These are phyloP conservation scores for Melanostigma gelatinosum DNA, from an alignment of 2,113 vertebrate genomes.

Conservation along the genomic window DNA sequence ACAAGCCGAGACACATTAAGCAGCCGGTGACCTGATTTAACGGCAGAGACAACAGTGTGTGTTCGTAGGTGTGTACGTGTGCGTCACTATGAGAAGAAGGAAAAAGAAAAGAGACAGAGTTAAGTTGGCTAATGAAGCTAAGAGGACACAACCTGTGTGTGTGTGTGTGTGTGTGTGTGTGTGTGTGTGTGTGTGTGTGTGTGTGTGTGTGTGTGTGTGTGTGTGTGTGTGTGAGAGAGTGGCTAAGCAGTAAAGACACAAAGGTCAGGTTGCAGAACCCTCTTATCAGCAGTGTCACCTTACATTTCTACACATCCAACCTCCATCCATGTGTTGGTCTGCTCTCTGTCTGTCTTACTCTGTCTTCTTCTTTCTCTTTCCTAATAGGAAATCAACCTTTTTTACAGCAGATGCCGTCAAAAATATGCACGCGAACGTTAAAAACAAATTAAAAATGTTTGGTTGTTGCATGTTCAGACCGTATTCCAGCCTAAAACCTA, in stretches of 20 bases:
- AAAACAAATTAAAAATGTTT: not conserved
- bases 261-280: slow-evolving; percentile 18
- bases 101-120: slow-evolving; percentile 7
- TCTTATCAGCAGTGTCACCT: slow-evolving; percentile 35
- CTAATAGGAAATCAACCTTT: not conserved
- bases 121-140: slow-evolving; percentile 45
- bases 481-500: too few relatives aligned
- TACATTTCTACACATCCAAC: slow-evolving; percentile 12
- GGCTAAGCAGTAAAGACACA: slow-evolving; percentile 6
- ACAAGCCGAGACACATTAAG: slow-evolving; percentile 15
- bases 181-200: not conserved
- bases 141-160: slow-evolving; percentile 19
- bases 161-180: not conserved
- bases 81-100: not conserved
- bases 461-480: not conserved
- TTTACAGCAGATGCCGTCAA: too few relatives aligned
- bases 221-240: not conserved
- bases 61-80: not conserved
- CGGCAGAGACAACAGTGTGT: not conserved
- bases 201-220: not conserved
- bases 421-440: too few relatives aligned
- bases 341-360: not conserved
- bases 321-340: not conserved
- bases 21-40: slow-evolving; percentile 25
- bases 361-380: not conserved